Percentiles rank a stretch among this genome's conserved stretches.
These are phyloP conservation scores for Ylistrum balloti DNA, from an alignment of 1,140 invertebrate species.

Conservation along the genomic window DNA sequence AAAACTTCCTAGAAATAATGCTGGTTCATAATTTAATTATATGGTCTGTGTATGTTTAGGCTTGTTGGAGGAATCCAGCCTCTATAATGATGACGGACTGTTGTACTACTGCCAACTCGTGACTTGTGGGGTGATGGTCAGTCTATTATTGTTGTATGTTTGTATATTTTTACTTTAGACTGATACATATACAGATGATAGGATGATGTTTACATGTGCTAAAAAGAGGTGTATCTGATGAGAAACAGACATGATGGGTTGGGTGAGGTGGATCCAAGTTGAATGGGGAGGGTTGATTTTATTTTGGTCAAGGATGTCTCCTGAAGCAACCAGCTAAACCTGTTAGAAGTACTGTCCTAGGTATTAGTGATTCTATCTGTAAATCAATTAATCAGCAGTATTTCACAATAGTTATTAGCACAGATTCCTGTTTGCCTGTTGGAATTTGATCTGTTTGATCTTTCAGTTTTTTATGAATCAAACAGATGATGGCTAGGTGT, in stretches of 20 bases:
- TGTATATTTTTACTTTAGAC: not conserved
- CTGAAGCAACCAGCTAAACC: too few relatives aligned
- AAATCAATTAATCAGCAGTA: too few relatives aligned
- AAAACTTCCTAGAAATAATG: not conserved
- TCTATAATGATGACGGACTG: not conserved
- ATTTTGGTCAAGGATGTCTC: too few relatives aligned
- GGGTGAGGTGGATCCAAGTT: not conserved
- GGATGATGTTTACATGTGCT: not conserved
- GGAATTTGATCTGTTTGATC: not conserved
- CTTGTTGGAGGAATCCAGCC: not conserved
- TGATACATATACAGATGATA: conserved; percentile 6
- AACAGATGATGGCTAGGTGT: not conserved
- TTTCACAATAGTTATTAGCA: too few relatives aligned
- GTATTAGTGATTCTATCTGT: too few relatives aligned
- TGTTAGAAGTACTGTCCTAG: too few relatives aligned
- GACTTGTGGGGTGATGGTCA: not conserved
- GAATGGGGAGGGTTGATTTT: not conserved
- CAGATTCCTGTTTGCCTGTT: too few relatives aligned
- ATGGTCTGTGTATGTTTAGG: conserved; percentile 37
- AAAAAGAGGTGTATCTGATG: not conserved
- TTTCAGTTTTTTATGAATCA: not conserved
- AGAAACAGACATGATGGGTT: not conserved
- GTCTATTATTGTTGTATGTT: not conserved
- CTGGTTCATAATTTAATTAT: not conserved
- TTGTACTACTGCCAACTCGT: not conserved